Conservation (phyloP, 2,888 invertebrate species). For the Archips xylosteana region DNA sequence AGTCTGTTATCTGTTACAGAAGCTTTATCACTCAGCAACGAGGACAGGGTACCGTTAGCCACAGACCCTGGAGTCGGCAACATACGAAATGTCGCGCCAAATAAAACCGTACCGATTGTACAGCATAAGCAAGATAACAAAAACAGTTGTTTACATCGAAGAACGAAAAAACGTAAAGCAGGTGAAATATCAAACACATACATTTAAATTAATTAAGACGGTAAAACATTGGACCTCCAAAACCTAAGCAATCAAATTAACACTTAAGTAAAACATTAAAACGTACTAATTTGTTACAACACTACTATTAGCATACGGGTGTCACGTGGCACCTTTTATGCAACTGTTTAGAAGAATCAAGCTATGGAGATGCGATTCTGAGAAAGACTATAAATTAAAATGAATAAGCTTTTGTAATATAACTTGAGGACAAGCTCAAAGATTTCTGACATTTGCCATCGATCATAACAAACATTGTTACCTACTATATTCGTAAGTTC, state of each 20-base stretch:
- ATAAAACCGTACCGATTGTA: neutral
- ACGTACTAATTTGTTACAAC: neutral
- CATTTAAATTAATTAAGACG: neutral
- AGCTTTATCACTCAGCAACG: constrained; percentile 74
- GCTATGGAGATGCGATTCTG: neutral
- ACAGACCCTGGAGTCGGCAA: constrained; percentile 50
- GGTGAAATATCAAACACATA: neutral
- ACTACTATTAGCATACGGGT: neutral
- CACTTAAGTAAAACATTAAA: neutral
- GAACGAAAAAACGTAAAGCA: neutral
- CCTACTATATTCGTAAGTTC: too few relatives aligned
- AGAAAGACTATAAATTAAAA: too few relatives aligned
- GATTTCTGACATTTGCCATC: too few relatives aligned
- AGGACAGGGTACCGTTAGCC: constrained; percentile 72
- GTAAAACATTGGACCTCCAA: neutral
- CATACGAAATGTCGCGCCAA: constrained; percentile 24
- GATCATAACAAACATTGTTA: too few relatives aligned
- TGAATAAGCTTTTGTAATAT: too few relatives aligned
- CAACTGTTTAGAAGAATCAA: neutral
- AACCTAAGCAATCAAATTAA: neutral
- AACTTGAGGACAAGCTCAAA: too few relatives aligned
- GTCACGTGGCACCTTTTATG: neutral
- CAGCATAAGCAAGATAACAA: neutral
- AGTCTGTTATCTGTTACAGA: constrained; percentile 61
- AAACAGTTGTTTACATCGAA: neutral